Evolutionary conservation across 2,888 invertebrate genomes (phyloP), one percentile per base, ranked within the genome.

Genomic region (Phragmatobia fuliginosa): DNA sequence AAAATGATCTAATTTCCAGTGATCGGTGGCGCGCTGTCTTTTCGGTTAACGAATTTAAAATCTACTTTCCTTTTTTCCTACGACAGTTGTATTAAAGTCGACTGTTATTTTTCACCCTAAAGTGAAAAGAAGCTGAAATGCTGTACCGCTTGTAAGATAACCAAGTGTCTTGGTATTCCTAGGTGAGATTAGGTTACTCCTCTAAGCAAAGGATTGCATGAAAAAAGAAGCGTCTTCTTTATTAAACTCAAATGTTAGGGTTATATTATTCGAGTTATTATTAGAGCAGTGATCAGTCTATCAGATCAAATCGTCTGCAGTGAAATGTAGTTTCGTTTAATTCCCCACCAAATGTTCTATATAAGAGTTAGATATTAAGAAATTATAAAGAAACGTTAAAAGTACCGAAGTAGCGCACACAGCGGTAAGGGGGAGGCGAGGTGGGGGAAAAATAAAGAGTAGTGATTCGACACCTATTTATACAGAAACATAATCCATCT

Each of bases 341-440:
- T 74, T 80, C 68, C 65, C 65, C 65, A 79, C 80, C 78, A 78
- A 80, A 80, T 79, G 80, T 70, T 79, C 78, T 80, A 79, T 78
- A 80, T 80, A 66, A 62, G 76, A 76, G 74, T 68, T 49, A 67
- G 69, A 52, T 64, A 68, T 59, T 49, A 32, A 68, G 65, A n/a
- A n/a, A n/a, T n/a, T n/a, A n/a, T n/a, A n/a, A n/a, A n/a, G n/a
- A n/a, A n/a, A n/a, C n/a, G n/a, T n/a, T n/a, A n/a, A n/a, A n/a
- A n/a, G n/a, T n/a, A n/a, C n/a, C n/a, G n/a, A n/a, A n/a, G n/a
- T n/a, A n/a, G n/a, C n/a, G n/a, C n/a, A n/a, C n/a, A n/a, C n/a
- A n/a, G 49, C 28, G 25, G 32, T 33, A 38, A 4, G 21, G 14
- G 28, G 6, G 49, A 14, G 21, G 62, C 33, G n/a, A n/a, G n/a